These are phyloP conservation scores for Agriopis aurantiaria DNA, from an alignment of 2,888 invertebrate species.

Conservation along the genomic window DNA sequence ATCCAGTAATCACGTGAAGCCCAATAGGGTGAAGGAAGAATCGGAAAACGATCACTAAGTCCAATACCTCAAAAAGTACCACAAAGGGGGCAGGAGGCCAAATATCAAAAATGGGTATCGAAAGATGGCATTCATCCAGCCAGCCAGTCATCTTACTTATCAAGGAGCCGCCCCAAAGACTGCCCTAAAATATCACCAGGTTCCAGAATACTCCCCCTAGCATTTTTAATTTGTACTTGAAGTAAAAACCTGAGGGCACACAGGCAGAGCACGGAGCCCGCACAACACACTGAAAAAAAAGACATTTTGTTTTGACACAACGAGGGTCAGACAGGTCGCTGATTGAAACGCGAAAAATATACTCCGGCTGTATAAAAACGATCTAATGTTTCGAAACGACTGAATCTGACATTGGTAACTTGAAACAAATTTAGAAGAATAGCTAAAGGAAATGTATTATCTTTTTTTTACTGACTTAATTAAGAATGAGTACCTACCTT, in stretches of 20 bases:
- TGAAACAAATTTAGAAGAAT: constrained; percentile 1
- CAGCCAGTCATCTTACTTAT: no score
- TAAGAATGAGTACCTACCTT: no score
- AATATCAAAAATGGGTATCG: no score
- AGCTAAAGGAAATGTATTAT: no score
- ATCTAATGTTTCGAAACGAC: constrained; percentile 25
- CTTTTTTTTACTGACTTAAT: no score
- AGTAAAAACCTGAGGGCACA: constrained; percentile 76
- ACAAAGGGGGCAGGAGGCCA: no score
- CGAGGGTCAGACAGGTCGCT: constrained; percentile 57
- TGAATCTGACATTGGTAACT: constrained; percentile 8
- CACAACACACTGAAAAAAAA: constrained; percentile 62
- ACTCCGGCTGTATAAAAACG: constrained; percentile 17
- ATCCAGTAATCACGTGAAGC: no score
- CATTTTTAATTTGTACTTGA: constrained; percentile 84
- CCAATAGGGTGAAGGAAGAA: no score
- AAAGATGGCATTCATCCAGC: no score
- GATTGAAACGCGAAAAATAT: constrained; percentile 37
- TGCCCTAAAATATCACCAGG: constrained; percentile 1
- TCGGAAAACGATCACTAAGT: no score
- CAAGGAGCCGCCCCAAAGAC: background rate
- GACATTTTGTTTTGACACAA: constrained; percentile 76
- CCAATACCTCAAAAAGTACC: no score
- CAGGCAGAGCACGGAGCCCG: constrained; percentile 50
- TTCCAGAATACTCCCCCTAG: constrained; percentile 57